Percentiles rank a stretch among this genome's conserved stretches.
Conservation (phyloP, 2,888 invertebrate species). For the Julus scanicus region DNA sequence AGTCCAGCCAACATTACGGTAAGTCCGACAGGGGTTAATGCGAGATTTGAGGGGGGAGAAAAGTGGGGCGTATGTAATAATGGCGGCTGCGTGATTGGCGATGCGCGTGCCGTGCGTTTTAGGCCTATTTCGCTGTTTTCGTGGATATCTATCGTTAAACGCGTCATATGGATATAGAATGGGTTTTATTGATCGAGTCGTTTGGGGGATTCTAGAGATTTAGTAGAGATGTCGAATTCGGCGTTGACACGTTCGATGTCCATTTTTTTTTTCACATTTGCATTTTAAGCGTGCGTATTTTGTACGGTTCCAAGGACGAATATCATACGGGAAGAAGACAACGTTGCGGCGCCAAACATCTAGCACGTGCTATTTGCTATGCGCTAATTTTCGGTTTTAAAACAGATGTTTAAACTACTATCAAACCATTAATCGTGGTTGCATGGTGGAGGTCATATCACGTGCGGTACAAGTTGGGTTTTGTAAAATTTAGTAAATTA, state of each 20-base stretch:
- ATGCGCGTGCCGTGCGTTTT: constrained; percentile 34
- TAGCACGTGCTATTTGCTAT: background rate
- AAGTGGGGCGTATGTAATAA: constrained; percentile 29
- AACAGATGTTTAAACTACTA: background rate
- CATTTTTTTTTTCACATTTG: background rate
- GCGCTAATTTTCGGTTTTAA: background rate
- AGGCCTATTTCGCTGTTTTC: background rate
- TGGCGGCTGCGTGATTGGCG: constrained; percentile 1
- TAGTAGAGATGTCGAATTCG: background rate
- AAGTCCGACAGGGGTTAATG: background rate
- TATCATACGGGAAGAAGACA: constrained; percentile 11
- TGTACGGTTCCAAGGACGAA: background rate
- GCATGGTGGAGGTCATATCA: too few species aligned
- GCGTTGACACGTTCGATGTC: background rate
- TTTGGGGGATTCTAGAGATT: background rate
- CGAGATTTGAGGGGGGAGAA: background rate
- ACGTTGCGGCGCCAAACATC: background rate
- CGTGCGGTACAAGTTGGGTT: too few species aligned
- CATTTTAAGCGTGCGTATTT: background rate
- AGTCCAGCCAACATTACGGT: background rate
- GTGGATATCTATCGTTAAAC: background rate
- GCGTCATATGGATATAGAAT: background rate
- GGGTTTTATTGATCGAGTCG: background rate
- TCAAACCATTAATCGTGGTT: background rate
- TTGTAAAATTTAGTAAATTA: too few species aligned